Evolutionary conservation across 1,140 invertebrate genomes (phyloP).

Genomic region (Drosophila rhopaloa): DNA sequence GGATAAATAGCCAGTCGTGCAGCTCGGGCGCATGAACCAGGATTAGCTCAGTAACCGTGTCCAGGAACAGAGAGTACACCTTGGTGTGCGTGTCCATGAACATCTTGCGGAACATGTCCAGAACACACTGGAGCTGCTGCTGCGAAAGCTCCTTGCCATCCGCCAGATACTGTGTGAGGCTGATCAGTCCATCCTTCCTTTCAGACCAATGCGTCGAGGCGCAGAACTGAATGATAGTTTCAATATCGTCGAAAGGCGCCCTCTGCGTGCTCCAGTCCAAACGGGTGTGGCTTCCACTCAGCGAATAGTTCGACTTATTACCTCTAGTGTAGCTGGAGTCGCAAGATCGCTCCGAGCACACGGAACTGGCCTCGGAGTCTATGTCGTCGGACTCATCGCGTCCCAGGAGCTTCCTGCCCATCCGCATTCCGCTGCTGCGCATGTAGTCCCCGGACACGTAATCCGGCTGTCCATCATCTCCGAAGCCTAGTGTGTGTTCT

Average conservation of each 20-base stretch:
- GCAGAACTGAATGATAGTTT: constrained; percentile 94
- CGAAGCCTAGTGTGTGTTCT: constrained; percentile 92
- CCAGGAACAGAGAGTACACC: constrained; percentile 96
- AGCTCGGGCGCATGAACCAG: constrained; percentile 93
- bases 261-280: constrained; percentile 86
- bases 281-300: constrained; percentile 92
- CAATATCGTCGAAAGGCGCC: constrained; percentile 90
- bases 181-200: constrained; percentile 95
- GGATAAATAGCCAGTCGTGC: constrained; percentile 95
- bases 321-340: constrained; percentile 88
- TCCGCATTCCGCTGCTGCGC: constrained; percentile 68
- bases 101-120: constrained; percentile 97
- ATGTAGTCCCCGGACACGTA: constrained; percentile 64
- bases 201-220: constrained; percentile 96
- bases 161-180: constrained; percentile 87
- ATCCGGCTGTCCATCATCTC: constrained; percentile 50
- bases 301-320: constrained; percentile 87
- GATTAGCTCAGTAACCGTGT: constrained; percentile 95
- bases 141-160: constrained; percentile 79
- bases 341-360: constrained; percentile 96
- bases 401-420: constrained; percentile 74
- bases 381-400: constrained; percentile 93
- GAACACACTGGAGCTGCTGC: constrained; percentile 79
- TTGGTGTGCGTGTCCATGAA: constrained; percentile 99
- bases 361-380: constrained; percentile 97